phyloP scores from a whole-genome alignment of 2,888 invertebrate genomes.

The Sinotaia quadrata region DNA sequence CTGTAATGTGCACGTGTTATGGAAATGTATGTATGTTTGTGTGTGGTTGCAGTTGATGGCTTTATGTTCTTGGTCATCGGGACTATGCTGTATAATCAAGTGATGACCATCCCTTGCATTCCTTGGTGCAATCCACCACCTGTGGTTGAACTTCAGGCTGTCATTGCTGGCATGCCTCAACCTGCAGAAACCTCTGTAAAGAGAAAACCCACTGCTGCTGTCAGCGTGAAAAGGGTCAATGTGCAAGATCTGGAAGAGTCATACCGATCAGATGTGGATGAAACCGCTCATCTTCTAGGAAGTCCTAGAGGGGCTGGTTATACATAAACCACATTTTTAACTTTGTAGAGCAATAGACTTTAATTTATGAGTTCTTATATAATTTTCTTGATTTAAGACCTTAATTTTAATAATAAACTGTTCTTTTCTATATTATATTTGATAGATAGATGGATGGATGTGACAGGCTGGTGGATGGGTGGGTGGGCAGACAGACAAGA shows the following conservation, averaged over 20 bases:
- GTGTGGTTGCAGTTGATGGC: conserved; percentile 63
- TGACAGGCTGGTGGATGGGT: no score
- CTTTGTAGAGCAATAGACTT: no score
- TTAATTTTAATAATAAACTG: no score
- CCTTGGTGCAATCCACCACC: conserved; percentile 46
- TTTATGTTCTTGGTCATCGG: conserved; percentile 67
- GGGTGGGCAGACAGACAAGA: no score
- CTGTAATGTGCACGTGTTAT: not conserved
- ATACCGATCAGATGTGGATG: conserved; percentile 24
- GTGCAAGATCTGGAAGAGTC: conserved; percentile 19
- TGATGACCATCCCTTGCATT: conserved; percentile 57
- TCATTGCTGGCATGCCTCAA: not conserved
- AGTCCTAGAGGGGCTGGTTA: no score
- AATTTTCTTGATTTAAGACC: no score
- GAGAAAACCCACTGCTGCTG: not conserved
- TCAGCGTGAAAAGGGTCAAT: not conserved
- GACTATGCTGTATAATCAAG: conserved; percentile 63
- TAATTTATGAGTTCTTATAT: no score
- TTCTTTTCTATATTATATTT: no score
- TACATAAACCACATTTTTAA: no score
- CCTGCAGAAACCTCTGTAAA: not conserved
- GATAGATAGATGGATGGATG: no score
- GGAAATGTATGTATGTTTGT: not conserved
- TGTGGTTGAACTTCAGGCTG: conserved; percentile 6
- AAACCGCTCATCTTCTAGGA: not conserved